Evolutionary conservation across 2,113 vertebrate genomes (phyloP).

Genomic region (Myotis yumanensis): DNA sequence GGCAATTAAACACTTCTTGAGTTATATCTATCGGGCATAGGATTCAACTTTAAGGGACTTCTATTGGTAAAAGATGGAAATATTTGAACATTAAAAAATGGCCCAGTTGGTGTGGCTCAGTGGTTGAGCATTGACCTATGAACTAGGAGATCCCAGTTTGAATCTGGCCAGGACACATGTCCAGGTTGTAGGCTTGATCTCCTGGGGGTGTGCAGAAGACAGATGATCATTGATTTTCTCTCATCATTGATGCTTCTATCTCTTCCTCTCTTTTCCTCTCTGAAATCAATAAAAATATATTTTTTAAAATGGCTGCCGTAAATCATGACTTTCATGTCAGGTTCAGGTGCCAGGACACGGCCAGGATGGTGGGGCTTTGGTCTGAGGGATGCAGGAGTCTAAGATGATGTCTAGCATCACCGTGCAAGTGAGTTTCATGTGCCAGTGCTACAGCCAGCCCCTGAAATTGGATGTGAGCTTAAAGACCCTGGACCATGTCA

Average conservation of each 20-base stretch:
- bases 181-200: no score
- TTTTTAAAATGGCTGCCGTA: not conserved
- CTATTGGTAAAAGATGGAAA: not conserved
- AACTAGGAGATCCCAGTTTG: no score
- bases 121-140: no score
- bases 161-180: no score
- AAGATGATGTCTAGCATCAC: constrained; percentile 88
- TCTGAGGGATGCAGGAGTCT: constrained; percentile 86
- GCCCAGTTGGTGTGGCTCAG: no score
- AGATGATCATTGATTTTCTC: no score
- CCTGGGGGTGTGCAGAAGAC: no score
- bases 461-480: constrained; percentile 93
- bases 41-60: not conserved
- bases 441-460: constrained; percentile 91
- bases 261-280: no score
- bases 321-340: not conserved
- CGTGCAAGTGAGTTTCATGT: constrained; percentile 93
- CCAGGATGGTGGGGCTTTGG: not conserved
- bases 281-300: no score
- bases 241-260: no score
- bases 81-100: not conserved
- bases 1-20: not conserved
- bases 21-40: not conserved
- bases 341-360: not conserved
- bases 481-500: constrained; percentile 91